Base-by-base conservation (phyloP, 1,140 invertebrate species). In the Carposina sasakii region DNA sequence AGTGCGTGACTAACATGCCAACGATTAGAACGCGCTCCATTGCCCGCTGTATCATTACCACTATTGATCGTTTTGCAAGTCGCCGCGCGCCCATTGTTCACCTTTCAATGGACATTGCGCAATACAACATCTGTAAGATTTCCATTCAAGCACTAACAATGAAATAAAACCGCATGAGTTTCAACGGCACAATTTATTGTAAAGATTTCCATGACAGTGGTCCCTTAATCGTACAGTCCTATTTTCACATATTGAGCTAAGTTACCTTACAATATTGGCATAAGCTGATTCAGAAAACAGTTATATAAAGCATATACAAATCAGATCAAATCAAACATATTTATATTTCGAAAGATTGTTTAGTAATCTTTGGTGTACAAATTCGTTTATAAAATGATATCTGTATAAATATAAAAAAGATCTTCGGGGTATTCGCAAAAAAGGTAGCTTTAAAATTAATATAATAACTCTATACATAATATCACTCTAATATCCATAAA, bases 391-490 rank as follows among this genome's bases (percentile, higher is more conserved):
- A 51, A 53, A 44, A 52, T 42, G 48, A 57, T 34, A 24, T 40
- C 12, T 46, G 20, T 45, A 40, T 19, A 39, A 48, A 44, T 21
- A 12, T 34, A 37, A 36, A 49, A 53, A 48, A n/a, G 10, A 34
- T 15, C 13, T n/a, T 15, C 33, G 15, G 23, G 12, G 39, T 24
- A 48, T 44, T 33, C 34, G 19, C 8, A 34, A 16, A 44, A 51
- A 39, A 37, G 37, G 31, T 52, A 56, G 46, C 46, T 37, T 64
- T 22, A 37, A 59, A 56, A 56, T 69, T 61, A 61, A 64, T 63
- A 68, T 63, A 60, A 63, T 64, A 6, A 26, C 15, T 61, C 60
- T 70, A 73, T 58, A 68, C 57, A 52, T 69, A 71, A 73, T 73
- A 73, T 73, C 67, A 73, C 37, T 40, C 70, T 69, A 59, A 56